Evolutionary conservation across 2,888 invertebrate genomes (phyloP).

Genomic region (Anagyrus pseudococci): DNA sequence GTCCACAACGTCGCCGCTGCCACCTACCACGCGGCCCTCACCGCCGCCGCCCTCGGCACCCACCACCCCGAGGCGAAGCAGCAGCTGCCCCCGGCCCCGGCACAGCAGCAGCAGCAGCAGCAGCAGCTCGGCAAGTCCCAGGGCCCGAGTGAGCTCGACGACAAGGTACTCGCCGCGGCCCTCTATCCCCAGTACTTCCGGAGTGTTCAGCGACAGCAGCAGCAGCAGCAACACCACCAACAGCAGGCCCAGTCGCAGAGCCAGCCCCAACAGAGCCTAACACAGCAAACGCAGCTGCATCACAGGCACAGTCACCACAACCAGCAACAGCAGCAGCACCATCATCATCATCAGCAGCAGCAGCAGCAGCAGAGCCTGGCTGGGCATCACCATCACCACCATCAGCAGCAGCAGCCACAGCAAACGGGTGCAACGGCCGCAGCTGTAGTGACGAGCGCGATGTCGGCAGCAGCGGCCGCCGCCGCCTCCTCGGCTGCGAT

Average conservation of each 20-base stretch:
- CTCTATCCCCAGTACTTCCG: slow-evolving; percentile 58
- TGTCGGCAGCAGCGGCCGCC: neutral
- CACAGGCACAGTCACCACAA: too few species aligned
- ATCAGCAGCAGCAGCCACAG: slow-evolving; percentile 44
- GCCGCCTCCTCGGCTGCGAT: neutral
- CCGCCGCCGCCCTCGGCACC: slow-evolving; percentile 43
- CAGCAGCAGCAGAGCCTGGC: slow-evolving; percentile 15
- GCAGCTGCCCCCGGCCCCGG: neutral
- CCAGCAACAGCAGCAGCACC: slow-evolving; percentile 39
- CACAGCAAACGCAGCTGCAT: slow-evolving; percentile 17
- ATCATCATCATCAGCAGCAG: slow-evolving; percentile 29
- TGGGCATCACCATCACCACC: slow-evolving; percentile 24
- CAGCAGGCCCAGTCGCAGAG: neutral
- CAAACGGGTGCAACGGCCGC: slow-evolving; percentile 5
- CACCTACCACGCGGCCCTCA: slow-evolving; percentile 48
- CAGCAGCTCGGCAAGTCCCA: slow-evolving; percentile 33
- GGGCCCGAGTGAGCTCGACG: slow-evolving; percentile 43
- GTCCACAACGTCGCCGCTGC: slow-evolving; percentile 42
- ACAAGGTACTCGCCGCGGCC: slow-evolving; percentile 48
- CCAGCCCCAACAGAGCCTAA: slow-evolving; percentile 9
- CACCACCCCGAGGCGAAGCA: slow-evolving; percentile 46
- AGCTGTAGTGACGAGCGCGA: neutral
- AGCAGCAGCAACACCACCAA: slow-evolving; percentile 43
- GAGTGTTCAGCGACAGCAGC: slow-evolving; percentile 52
- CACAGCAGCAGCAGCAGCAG: slow-evolving; percentile 40